A percentile compares a stretch with the other conserved stretches of the same genome.
Conservation (phyloP, 2,113 vertebrate genomes). For the Chaetorhynchus papuensis region DNA sequence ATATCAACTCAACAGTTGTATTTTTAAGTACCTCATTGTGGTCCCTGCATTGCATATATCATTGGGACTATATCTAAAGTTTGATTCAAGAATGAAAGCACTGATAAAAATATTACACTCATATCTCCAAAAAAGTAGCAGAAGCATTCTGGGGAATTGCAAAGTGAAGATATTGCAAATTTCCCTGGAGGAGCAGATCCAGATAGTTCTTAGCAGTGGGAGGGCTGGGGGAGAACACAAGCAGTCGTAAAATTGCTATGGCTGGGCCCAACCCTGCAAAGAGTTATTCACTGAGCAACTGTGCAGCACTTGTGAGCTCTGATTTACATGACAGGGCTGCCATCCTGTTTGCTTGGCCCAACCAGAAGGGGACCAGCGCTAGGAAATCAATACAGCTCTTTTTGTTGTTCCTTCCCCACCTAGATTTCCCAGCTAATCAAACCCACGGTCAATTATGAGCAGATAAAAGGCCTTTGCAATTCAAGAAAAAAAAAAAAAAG, state of each 20-base stretch:
- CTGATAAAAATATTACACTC: conserved; percentile 64
- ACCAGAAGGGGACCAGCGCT: not conserved
- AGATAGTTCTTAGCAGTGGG: not conserved
- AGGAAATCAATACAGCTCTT: not conserved
- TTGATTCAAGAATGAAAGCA: conserved; percentile 54
- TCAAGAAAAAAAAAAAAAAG: not conserved
- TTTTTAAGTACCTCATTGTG: conserved; percentile 43
- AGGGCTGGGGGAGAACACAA: not conserved
- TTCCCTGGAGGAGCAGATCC: conserved; percentile 49
- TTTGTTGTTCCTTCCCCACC: not conserved
- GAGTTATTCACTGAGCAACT: not conserved
- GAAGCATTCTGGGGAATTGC: conserved; percentile 41
- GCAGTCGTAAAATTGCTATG: not conserved
- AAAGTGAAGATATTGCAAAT: conserved; percentile 44
- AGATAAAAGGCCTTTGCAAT: not conserved
- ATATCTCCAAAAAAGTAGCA: conserved; percentile 58
- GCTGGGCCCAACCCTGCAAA: not conserved
- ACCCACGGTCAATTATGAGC: fast-evolving
- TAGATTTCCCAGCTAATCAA: not conserved
- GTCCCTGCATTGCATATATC: conserved; percentile 19
- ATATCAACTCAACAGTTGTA: conserved; percentile 25
- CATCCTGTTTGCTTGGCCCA: not conserved
- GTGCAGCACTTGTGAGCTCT: not conserved
- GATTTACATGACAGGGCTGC: not conserved
- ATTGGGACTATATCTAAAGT: conserved; percentile 43